Conservation (phyloP, 2,113 vertebrate species). For the Calyptommatus sinebrachiatus region DNA sequence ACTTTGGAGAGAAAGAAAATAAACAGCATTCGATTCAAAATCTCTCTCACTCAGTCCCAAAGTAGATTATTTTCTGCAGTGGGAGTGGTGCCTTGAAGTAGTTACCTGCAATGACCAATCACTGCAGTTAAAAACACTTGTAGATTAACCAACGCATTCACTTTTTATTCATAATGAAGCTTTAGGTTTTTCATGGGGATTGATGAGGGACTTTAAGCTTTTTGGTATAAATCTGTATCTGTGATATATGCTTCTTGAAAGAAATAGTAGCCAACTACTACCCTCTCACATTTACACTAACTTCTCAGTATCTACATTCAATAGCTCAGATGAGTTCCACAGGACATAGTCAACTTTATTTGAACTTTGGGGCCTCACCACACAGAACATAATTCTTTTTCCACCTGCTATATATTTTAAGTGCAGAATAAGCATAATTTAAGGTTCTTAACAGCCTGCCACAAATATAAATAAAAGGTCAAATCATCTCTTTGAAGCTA, state of each 20-base stretch:
- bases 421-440: conserved; percentile 17
- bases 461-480: conserved; percentile 43
- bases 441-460: conserved; percentile 31
- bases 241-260: conserved; percentile 47
- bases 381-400: conserved; percentile 51
- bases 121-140: too few relatives aligned
- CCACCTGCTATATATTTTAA: conserved; percentile 41
- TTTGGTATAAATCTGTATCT: conserved; percentile 56
- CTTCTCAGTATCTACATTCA: conserved; percentile 52
- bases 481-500: conserved; percentile 40
- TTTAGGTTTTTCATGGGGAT: too few relatives aligned
- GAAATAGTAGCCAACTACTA: conserved; percentile 57
- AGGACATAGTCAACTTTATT: conserved; percentile 48
- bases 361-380: conserved; percentile 39
- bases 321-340: conserved; percentile 56
- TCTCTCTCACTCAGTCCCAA: too few relatives aligned
- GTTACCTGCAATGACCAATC: too few relatives aligned
- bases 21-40: too few relatives aligned
- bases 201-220: too few relatives aligned
- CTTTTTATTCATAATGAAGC: too few relatives aligned
- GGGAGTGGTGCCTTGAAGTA: too few relatives aligned
- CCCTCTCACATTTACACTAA: conserved; percentile 56
- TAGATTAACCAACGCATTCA: too few relatives aligned
- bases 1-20: too few relatives aligned
- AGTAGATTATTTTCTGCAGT: too few relatives aligned